Evolutionary conservation across 2,888 invertebrate species (phyloP).

Genomic region (Maniola hyperantus): DNA sequence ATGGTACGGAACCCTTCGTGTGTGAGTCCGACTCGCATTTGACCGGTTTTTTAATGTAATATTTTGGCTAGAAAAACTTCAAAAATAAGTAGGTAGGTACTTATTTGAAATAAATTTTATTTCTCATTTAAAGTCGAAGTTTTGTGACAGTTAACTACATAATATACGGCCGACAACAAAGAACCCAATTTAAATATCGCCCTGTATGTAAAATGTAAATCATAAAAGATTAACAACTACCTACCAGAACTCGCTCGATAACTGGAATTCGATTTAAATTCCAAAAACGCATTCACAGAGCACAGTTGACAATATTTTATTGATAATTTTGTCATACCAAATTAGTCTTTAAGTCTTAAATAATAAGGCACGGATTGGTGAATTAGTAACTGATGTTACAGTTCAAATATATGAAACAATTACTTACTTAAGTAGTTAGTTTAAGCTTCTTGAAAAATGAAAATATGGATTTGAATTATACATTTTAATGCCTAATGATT

Average conservation of each 20-base stretch:
- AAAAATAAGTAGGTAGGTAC: too few relatives aligned
- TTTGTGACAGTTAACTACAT: slow-evolving; percentile 16
- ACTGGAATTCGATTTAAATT: slow-evolving; percentile 47
- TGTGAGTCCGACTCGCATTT: too few relatives aligned
- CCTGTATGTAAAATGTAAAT: slow-evolving; percentile 23
- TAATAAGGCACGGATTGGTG: neutral
- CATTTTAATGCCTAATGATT: neutral
- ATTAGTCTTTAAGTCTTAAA: neutral
- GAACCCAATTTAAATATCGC: slow-evolving; percentile 26
- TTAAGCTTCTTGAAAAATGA: neutral
- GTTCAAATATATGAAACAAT: neutral
- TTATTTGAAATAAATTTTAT: too few relatives aligned
- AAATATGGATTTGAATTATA: neutral
- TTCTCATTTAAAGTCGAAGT: neutral
- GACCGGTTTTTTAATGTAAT: too few relatives aligned
- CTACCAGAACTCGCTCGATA: slow-evolving; percentile 54
- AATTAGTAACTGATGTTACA: neutral
- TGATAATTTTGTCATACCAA: neutral
- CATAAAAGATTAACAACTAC: slow-evolving; percentile 47
- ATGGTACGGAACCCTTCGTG: too few relatives aligned
- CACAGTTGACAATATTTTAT: slow-evolving; percentile 10
- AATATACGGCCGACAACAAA: slow-evolving; percentile 29
- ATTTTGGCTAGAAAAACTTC: too few relatives aligned
- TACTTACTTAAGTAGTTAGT: too few relatives aligned
- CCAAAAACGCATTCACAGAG: slow-evolving; percentile 32